Evolutionary conservation across 2,797 vertebrate genomes (phyloP).

Genomic region (Coccyzus lansbergi): DNA sequence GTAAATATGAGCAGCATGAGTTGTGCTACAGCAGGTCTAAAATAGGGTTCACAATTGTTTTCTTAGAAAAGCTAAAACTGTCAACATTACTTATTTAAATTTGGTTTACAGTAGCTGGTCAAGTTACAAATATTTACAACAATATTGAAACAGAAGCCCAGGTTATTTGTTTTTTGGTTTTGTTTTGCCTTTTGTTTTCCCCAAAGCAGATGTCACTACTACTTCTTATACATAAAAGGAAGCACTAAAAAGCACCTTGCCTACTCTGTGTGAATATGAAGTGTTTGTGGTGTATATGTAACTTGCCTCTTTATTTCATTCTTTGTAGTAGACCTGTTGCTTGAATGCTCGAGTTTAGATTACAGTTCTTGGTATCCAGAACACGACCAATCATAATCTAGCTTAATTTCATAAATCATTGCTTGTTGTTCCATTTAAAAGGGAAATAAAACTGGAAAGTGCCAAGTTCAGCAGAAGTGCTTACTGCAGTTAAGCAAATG

Average conservation of each 20-base stretch:
- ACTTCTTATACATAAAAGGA: conserved; percentile 44
- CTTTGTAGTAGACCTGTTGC: conserved; percentile 33
- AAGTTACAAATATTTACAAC: conserved; percentile 73
- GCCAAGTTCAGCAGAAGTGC: conserved; percentile 40
- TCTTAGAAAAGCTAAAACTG: conserved; percentile 54
- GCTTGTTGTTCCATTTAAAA: conserved; percentile 18
- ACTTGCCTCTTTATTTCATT: conserved; percentile 27
- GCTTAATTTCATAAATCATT: conserved; percentile 31
- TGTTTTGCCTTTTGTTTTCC: neutral
- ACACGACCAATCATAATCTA: conserved; percentile 20
- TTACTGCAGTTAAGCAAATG: conserved; percentile 38
- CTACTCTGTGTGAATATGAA: conserved; percentile 25
- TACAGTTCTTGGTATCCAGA: conserved; percentile 27
- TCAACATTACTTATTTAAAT: conserved; percentile 47
- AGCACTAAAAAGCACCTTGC: neutral
- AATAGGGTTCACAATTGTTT: conserved; percentile 15
- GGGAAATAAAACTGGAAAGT: conserved; percentile 36
- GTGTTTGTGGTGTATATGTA: conserved; percentile 15
- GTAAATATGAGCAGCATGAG: conserved; percentile 56
- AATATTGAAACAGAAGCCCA: conserved; percentile 40
- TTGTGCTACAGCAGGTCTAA: conserved; percentile 66
- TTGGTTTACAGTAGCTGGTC: conserved; percentile 53
- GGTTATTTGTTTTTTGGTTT: neutral
- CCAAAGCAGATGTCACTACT: conserved; percentile 23
- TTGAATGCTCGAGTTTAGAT: conserved; percentile 68